phyloP scores from a whole-genome alignment of 2,888 invertebrate genomes.

The Allophyes oxyacanthae region DNA sequence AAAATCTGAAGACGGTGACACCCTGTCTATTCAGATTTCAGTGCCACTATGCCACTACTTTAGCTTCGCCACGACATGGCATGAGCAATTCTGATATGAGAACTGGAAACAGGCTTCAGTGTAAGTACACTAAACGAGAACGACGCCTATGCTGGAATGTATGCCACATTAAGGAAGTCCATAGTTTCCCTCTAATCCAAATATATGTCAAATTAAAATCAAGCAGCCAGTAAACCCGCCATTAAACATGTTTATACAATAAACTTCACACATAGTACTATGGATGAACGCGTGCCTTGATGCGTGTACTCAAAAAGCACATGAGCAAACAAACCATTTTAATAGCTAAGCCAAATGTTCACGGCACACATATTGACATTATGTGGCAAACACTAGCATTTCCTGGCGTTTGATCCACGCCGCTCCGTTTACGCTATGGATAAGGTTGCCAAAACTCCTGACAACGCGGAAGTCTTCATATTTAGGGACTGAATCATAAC shows the following conservation, averaged over 20 bases:
- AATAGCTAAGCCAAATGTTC: constrained; percentile 72
- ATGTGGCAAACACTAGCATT: constrained; percentile 67
- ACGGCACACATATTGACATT: constrained; percentile 69
- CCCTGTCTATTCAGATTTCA: no score
- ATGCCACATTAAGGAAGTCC: no score
- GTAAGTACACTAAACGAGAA: no score
- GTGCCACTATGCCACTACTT: no score
- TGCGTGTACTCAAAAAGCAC: constrained; percentile 63
- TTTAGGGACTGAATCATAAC: not conserved
- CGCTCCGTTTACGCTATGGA: constrained; percentile 34
- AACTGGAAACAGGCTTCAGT: no score
- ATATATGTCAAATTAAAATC: constrained; percentile 19
- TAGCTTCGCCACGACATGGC: no score
- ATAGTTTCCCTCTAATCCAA: not conserved
- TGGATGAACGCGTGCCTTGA: constrained; percentile 54
- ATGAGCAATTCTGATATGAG: no score
- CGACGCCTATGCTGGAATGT: no score
- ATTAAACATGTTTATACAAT: constrained; percentile 35
- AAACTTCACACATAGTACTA: constrained; percentile 43
- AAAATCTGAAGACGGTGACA: no score
- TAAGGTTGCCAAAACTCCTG: constrained; percentile 21
- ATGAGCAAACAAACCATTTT: constrained; percentile 75
- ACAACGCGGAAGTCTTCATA: no score
- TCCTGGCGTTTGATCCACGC: constrained; percentile 65
- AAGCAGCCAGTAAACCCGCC: constrained; percentile 16